Conservation (phyloP, 1,140 invertebrate genomes). For the Lamellibrachia luymesi region DNA sequence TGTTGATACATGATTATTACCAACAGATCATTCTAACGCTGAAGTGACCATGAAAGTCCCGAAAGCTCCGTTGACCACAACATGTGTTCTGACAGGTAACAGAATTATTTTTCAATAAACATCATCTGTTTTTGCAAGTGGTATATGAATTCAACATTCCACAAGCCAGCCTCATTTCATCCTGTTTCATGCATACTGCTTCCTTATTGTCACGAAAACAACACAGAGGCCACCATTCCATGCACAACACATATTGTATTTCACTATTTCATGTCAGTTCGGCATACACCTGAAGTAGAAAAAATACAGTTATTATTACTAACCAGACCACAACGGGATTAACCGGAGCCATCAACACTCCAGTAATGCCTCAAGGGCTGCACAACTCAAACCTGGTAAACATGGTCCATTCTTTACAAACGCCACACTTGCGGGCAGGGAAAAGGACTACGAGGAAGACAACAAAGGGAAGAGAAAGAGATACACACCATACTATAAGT, state of each 20-base stretch:
- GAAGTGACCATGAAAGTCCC: no score
- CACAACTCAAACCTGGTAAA: neutral
- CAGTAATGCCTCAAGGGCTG: neutral
- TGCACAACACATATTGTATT: neutral
- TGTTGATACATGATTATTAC: neutral
- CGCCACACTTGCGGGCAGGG: neutral
- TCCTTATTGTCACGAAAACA: neutral
- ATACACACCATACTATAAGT: neutral
- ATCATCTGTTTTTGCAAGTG: neutral
- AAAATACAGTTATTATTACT: neutral
- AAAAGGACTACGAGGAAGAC: neutral
- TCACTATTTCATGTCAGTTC: neutral
- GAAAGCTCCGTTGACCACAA: no score
- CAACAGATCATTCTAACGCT: neutral
- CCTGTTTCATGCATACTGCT: neutral
- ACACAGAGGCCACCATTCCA: neutral
- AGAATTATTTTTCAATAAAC: no score
- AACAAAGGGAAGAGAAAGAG: neutral
- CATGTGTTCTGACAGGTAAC: no score
- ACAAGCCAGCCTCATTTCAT: neutral
- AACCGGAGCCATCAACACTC: neutral
- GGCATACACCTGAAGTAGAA: neutral
- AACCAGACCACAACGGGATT: neutral
- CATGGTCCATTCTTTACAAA: neutral
- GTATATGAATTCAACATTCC: neutral